Base-by-base conservation (phyloP, 2,797 vertebrate species). In the Karalla daura region DNA sequence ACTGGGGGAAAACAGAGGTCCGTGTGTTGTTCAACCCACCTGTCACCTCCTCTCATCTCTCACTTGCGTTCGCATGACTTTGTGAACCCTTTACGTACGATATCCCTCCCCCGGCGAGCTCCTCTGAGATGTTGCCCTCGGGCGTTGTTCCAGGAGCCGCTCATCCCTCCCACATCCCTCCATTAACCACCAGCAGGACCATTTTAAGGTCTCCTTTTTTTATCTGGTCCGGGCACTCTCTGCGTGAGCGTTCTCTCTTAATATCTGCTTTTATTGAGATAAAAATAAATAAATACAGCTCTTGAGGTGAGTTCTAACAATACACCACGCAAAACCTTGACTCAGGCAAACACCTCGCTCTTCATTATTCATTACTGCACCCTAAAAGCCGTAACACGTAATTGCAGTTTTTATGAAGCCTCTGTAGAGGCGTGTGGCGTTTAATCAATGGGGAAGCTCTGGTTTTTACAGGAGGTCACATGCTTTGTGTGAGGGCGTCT, bases 341-440 rank as follows among this genome's bases (percentile, higher is more conserved):
- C 56, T 71, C 25, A 63, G 60, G 12, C 6, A 65, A 28, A 49
- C 1, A 21, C 46, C 41, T 28, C 17, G 28, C 10, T 78, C 65
- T 56, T 18, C 41, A 66, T 70, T 69, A 81, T 81, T 85, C 68
- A 84, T 70, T 64, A 25, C 55, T 44, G 37, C 62, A 50, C 13
- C 0, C 9, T 65, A 74, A 84, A 83, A 81, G 35, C 60, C 63
- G 82, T 84, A 81, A 81, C 43, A 64, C 55, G 47, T 76, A 85
- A 88, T 73, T 79, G 71, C 62, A 80, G 82, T 87, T 89, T 88
- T 88, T 83, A 90, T 86, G 70, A 86, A 74, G 66, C 58, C 65
- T n/a, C 46, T 30, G 40, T 60, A 73, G 53, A 62, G 68, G 59
- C 8, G 15, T 23, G 23, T 24, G 28, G 64, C 45, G 54, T 83